Base-by-base conservation (phyloP, 2,797 vertebrate species). In the Bufotes viridis region DNA sequence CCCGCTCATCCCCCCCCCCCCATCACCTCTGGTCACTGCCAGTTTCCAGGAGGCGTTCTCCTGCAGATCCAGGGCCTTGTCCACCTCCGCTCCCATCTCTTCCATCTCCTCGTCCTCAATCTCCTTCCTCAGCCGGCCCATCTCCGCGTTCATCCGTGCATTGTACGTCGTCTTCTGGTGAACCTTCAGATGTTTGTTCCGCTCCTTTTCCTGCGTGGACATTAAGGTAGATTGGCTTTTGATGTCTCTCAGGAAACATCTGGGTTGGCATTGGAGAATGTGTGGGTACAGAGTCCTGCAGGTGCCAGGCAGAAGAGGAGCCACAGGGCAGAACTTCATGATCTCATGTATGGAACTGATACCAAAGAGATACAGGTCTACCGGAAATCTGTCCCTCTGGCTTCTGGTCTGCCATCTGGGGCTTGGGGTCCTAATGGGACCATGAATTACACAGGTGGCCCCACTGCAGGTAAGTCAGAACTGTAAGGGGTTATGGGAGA, bases 161-260 rank as follows among this genome's bases (percentile, higher is more conserved):
- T 94, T 80, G 55, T 92, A 92, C 26, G 95, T 95, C 1, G 90
- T 93, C 93, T 97, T 98, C 93, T 97, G 92, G 0, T 96, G 92
- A 87, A 96, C 93, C 65, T 93, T 95, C 91, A 96, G 88, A 12
- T 90, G 87, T 91, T 95, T 94, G 91, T 93, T 95, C 90, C 82
- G 93, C 51, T 95, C 93, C 60, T 88, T 92, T 90, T 97, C 96
- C 98, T 98, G 49, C 34, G 22, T 2, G 67, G 51, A 78, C 1
- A n/a, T 29, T 5, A 15, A 15, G 65, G 70, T 2, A 57, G 5
- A 57, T 22, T 17, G 7, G 67, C 1, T 20, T 6, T 14, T 34
- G 18, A 26, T 5, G 20, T 63, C 29, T 34, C 29, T 34, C 29
- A 34, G 29, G 29, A 34, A 34, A 34, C 29, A 34, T 34, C 60